Base-by-base conservation (phyloP, 2,888 invertebrate species). In the Synergus laeviventris region DNA sequence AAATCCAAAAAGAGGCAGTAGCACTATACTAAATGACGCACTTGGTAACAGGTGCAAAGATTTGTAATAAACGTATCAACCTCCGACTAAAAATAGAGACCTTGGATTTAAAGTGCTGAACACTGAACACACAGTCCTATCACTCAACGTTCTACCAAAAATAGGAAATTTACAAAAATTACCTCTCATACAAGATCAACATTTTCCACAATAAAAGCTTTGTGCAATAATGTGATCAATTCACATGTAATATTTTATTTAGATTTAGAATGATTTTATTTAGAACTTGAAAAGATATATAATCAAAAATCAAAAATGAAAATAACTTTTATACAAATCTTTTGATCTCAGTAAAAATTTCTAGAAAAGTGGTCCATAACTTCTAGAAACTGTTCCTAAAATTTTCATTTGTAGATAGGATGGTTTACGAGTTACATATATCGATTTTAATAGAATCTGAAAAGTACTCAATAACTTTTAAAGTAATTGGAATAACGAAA, bases 21-120 rank as follows among this genome's bases (percentile, higher is more conserved):
- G 64, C 49, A 45, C 45, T 45, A 70, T 21, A 42, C 5, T 31
- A 70, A 70, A 70, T 70, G 66, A 70, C 66, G 66, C 66, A 70
- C 45, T 45, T 70, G 21, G 16, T 70, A 66, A 70, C 66, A 70
- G 66, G 66, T 70, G 66, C 66, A 70, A 70, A 49, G 45, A 49
- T 70, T 49, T 70, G 24, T 70, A 70, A 70, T 70, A 49, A 70
- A 49, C 66, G 66, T 31, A 70, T 49, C 45, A 70, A 49, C 66
- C 49, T 70, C 42, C 66, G 42, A 14, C 66, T 70, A 70, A 70
- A 70, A 70, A 70, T 70, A 70, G 66, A 70, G 66, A 70, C 66
- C 66, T 70, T 70, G 66, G 66, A 70, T 49, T 9, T 2, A 70
- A 45, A 49, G 24, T 64, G 39, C 42, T 70, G 9, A 70, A 31